Percentiles rank a stretch among this genome's conserved stretches.
phyloP scores from a whole-genome alignment of 2,113 vertebrate species.

The Fregetta grallaria region DNA sequence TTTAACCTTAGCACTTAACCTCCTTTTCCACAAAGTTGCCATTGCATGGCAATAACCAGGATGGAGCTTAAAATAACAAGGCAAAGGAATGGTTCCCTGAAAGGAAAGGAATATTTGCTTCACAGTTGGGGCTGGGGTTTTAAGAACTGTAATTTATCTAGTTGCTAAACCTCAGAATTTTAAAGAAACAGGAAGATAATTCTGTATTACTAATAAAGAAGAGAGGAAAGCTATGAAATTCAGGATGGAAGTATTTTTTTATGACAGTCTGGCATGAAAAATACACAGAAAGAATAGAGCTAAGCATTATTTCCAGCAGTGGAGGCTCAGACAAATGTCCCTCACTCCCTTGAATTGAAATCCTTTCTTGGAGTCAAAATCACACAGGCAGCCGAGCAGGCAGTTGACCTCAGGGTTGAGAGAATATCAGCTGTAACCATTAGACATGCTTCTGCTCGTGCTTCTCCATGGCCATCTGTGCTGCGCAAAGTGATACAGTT shows the following conservation, averaged over 20 bases:
- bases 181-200: not conserved
- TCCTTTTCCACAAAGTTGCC: not conserved
- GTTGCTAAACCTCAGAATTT: not conserved
- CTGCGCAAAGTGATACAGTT: not conserved
- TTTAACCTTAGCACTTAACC: constrained; percentile 44
- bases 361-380: not conserved
- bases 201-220: not conserved
- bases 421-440: not conserved
- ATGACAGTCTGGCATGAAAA: not conserved
- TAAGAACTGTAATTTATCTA: not conserved
- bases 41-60: not conserved
- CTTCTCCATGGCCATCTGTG: not conserved
- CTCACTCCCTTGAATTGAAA: not conserved
- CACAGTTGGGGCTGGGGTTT: not conserved
- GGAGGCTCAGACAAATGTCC: not conserved
- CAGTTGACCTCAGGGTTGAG: not conserved
- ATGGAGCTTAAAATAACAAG: not conserved
- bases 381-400: not conserved
- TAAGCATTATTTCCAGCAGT: not conserved
- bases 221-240: not conserved
- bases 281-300: not conserved
- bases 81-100: not conserved
- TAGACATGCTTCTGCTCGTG: not conserved
- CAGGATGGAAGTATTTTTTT: not conserved
- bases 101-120: not conserved